These are phyloP conservation scores for Elymnias hypermnestra DNA, from an alignment of 1,140 invertebrate species.

Conservation along the genomic window DNA sequence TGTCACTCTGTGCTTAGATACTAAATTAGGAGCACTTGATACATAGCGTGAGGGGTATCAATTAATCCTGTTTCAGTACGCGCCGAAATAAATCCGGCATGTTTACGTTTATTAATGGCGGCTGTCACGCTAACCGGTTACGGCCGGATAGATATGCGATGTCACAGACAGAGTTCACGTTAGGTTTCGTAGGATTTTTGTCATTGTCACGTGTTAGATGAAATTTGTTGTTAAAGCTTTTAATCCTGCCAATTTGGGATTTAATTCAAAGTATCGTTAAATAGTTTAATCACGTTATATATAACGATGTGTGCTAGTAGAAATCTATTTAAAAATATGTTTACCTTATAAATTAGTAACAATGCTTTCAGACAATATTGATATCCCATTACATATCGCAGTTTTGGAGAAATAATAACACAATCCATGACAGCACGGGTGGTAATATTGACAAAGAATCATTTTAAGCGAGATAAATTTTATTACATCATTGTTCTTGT, in stretches of 20 bases:
- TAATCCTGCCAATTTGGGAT: background rate
- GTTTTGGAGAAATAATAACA: no score
- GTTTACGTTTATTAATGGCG: slow-evolving; percentile 48
- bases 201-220: slow-evolving; percentile 2
- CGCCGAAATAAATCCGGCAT: slow-evolving; percentile 57
- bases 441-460: no score
- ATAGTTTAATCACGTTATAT: slow-evolving; percentile 1
- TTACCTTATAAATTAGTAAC: no score
- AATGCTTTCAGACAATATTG: no score
- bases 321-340: no score
- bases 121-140: slow-evolving; percentile 48
- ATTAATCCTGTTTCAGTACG: slow-evolving; percentile 56
- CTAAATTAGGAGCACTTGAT: slow-evolving; percentile 36
- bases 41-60: slow-evolving; percentile 47
- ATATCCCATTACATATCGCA: no score
- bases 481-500: no score
- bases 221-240: background rate
- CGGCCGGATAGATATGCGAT: slow-evolving; percentile 29
- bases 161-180: background rate
- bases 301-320: no score
- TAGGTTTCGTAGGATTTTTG: background rate
- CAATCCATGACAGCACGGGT: no score
- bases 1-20: slow-evolving; percentile 15
- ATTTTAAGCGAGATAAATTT: no score
- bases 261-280: no score